Evolutionary conservation across 2,888 invertebrate genomes (phyloP).

Genomic region (Fissipunctia ypsillon): DNA sequence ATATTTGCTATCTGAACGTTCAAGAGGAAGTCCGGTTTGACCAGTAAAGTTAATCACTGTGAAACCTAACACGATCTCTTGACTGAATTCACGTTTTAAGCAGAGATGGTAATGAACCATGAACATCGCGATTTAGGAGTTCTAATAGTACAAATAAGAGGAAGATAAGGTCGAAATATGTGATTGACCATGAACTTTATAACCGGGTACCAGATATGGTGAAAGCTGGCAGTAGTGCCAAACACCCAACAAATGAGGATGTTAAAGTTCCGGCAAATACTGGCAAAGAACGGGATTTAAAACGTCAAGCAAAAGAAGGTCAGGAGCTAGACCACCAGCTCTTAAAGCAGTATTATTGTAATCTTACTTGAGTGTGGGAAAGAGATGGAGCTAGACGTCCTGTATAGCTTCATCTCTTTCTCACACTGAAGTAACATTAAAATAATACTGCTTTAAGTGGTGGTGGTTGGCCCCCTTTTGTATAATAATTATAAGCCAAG

Average conservation of each 20-base stretch:
- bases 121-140: conserved; percentile 21
- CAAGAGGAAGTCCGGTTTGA: conserved; percentile 57
- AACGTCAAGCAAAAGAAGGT: not conserved
- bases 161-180: not conserved
- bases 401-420: no score
- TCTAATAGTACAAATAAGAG: conserved; percentile 1
- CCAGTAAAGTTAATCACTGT: conserved; percentile 35
- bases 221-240: not conserved
- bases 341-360: no score
- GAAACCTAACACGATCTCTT: conserved; percentile 43
- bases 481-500: not conserved
- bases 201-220: not conserved
- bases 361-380: no score
- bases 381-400: no score
- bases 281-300: not conserved
- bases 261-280: not conserved
- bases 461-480: no score
- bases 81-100: conserved; percentile 23
- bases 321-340: no score
- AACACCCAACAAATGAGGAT: not conserved
- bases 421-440: no score
- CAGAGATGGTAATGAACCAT: conserved; percentile 28
- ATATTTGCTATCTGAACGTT: conserved; percentile 21
- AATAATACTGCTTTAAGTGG: no score
- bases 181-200: not conserved